phyloP scores from a whole-genome alignment of 2,113 vertebrate genomes.

The Phaethon lepturus region DNA sequence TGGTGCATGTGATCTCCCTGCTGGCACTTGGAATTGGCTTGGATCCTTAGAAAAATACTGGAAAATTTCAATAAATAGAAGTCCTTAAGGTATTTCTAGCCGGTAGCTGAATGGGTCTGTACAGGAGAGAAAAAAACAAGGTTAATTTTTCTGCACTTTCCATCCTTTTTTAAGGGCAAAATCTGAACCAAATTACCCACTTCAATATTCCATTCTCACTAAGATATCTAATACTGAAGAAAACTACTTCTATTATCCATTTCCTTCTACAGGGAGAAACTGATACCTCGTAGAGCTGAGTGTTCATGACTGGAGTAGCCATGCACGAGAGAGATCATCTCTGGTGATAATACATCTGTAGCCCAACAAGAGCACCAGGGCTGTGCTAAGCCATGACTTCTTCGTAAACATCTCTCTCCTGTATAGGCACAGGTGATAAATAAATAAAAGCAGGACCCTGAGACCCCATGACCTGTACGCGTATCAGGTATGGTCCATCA shows the following conservation, averaged over 20 bases:
- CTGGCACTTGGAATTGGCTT: neutral
- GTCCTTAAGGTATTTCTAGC: neutral
- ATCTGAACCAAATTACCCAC: neutral
- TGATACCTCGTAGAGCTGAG: neutral
- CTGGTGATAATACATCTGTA: accelerated
- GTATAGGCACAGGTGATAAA: accelerated
- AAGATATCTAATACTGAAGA: neutral
- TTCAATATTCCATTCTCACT: neutral
- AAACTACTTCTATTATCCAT: neutral
- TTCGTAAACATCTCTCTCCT: neutral
- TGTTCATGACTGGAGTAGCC: neutral
- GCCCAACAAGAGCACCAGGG: accelerated
- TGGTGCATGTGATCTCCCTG: neutral
- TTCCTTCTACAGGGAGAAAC: neutral
- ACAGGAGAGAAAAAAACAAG: neutral
- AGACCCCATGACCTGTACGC: accelerated
- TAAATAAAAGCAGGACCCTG: neutral
- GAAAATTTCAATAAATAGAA: neutral
- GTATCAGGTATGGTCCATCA: too few relatives aligned
- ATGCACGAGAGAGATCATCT: accelerated
- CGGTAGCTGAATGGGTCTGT: too few relatives aligned
- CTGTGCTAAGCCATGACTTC: neutral
- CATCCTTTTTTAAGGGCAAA: neutral
- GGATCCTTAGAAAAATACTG: neutral
- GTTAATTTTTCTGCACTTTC: neutral